These are phyloP conservation scores for Apomyelois bistriatella DNA, from an alignment of 2,888 invertebrate genomes.

Conservation along the genomic window DNA sequence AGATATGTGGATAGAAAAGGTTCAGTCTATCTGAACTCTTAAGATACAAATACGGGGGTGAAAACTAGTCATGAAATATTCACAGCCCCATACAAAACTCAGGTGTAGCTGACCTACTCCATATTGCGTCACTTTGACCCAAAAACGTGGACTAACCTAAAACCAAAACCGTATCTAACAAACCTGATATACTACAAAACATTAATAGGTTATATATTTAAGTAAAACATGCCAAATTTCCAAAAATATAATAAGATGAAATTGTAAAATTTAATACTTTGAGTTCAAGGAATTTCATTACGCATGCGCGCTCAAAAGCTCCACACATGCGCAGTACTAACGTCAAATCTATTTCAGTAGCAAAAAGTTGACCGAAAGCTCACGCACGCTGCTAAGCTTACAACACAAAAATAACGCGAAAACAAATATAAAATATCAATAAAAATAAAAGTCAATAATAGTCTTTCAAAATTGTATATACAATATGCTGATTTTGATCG, in stretches of 20 bases:
- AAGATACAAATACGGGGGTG: background rate
- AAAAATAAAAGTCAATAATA: too few relatives aligned
- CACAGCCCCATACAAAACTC: slow-evolving; percentile 13
- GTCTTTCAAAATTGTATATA: background rate
- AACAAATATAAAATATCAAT: background rate
- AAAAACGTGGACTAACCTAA: slow-evolving; percentile 12
- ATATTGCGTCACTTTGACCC: slow-evolving; percentile 23
- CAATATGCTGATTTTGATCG: background rate
- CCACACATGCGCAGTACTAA: slow-evolving; percentile 53
- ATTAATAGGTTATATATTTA: background rate
- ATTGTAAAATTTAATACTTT: background rate
- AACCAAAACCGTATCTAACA: background rate
- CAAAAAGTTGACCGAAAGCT: slow-evolving; percentile 38
- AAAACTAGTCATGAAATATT: slow-evolving; percentile 11
- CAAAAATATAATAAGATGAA: background rate
- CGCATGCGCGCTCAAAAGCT: slow-evolving; percentile 53
- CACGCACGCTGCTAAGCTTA: slow-evolving; percentile 30
- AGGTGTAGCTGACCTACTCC: slow-evolving; percentile 19
- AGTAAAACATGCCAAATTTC: too few relatives aligned
- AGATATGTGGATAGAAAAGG: too few relatives aligned
- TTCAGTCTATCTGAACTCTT: too few relatives aligned
- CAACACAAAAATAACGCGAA: slow-evolving; percentile 26
- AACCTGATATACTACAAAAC: background rate
- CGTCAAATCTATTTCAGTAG: slow-evolving; percentile 73
- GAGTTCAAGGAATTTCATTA: slow-evolving; percentile 11